These are phyloP conservation scores for Seladonia tumulorum DNA, from an alignment of 2,888 invertebrate genomes.

Conservation along the genomic window DNA sequence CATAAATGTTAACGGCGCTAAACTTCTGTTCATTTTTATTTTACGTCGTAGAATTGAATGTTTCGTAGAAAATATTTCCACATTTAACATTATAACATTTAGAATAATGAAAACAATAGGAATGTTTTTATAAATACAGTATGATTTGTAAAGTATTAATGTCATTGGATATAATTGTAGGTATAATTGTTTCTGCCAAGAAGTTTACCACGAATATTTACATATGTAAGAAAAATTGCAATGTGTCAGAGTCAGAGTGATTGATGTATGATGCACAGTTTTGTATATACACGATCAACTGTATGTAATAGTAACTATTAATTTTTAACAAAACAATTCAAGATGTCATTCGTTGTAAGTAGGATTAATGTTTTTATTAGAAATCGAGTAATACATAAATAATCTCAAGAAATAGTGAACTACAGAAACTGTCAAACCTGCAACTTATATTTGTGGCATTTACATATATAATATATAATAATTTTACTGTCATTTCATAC, in stretches of 20 bases:
- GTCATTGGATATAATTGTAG: constrained; percentile 13
- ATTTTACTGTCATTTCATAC: constrained; percentile 26
- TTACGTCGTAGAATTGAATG: background rate
- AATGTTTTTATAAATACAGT: constrained; percentile 19
- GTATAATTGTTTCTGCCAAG: constrained; percentile 8
- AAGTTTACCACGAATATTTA: constrained; percentile 20
- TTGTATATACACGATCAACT: constrained; percentile 17
- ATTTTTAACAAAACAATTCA: constrained; percentile 15
- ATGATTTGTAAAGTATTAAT: constrained; percentile 40
- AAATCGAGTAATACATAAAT: constrained; percentile 1
- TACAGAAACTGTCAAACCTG: constrained; percentile 10
- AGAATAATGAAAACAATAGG: constrained; percentile 1
- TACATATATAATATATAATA: background rate
- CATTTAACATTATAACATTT: background rate
- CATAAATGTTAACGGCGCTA: background rate
- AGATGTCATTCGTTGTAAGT: background rate
- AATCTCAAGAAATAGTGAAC: background rate
- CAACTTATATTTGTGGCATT: constrained; percentile 3
- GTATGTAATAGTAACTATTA: constrained; percentile 9
- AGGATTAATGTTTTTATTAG: constrained; percentile 18
- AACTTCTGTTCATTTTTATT: background rate
- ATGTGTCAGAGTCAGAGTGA: constrained; percentile 3
- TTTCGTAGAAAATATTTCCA: background rate
- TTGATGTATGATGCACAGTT: constrained; percentile 25
- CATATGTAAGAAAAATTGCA: constrained; percentile 24